Conservation (phyloP, 2,113 vertebrate genomes). For the Dolichallabes microphthalmus region DNA sequence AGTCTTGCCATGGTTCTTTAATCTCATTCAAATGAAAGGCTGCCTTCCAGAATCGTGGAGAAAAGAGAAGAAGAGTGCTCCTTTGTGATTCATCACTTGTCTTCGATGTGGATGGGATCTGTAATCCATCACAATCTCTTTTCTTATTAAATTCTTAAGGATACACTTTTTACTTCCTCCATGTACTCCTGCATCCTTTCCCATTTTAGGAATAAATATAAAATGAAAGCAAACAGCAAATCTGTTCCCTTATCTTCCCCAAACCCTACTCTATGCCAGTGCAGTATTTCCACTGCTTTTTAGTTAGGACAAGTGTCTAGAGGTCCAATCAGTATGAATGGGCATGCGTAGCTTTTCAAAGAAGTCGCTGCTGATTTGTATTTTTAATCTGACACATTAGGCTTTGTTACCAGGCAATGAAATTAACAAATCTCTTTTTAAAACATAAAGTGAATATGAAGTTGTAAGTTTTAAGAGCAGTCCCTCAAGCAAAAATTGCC, state of each 20-base stretch:
- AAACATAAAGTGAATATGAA: not conserved
- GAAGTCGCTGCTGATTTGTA: not conserved
- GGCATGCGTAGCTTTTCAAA: not conserved
- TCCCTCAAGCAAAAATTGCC: not conserved
- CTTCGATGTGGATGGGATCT: constrained; percentile 74
- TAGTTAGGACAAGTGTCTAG: constrained; percentile 20
- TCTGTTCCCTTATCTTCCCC: constrained; percentile 52
- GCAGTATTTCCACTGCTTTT: not conserved
- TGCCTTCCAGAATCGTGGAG: constrained; percentile 68
- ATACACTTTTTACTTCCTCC: constrained; percentile 75
- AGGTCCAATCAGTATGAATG: constrained; percentile 8
- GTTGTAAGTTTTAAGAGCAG: not conserved
- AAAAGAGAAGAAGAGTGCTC: constrained; percentile 45
- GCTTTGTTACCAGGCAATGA: not conserved
- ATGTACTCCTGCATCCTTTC: constrained; percentile 70
- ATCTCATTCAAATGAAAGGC: constrained; percentile 76
- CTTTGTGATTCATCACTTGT: constrained; percentile 80
- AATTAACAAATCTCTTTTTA: not conserved
- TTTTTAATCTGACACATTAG: constrained; percentile 12
- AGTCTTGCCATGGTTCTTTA: constrained; percentile 72
- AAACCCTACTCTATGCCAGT: not conserved
- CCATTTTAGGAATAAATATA: constrained; percentile 76
- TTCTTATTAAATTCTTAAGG: constrained; percentile 81
- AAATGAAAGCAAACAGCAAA: constrained; percentile 66
- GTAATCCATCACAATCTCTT: constrained; percentile 80